These are phyloP conservation scores for Cerastis rubricosa DNA, from an alignment of 2,888 invertebrate species.

Conservation along the genomic window DNA sequence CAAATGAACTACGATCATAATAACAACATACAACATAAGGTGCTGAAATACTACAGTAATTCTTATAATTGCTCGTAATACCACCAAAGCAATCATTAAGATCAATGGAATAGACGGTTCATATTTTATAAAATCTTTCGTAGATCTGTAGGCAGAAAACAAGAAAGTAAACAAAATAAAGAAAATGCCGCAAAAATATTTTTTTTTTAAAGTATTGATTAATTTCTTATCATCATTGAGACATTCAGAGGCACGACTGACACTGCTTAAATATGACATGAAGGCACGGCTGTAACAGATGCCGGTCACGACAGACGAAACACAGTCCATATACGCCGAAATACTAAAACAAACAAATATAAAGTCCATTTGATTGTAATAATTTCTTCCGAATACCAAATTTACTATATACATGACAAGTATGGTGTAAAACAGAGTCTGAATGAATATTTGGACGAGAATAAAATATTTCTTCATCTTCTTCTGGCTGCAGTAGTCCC, in stretches of 20 bases:
- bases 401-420: neutral
- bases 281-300: conserved; percentile 2
- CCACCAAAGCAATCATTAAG: neutral
- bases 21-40: neutral
- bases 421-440: neutral
- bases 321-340: neutral
- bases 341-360: neutral
- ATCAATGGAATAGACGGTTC: no score
- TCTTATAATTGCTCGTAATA: neutral
- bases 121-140: neutral
- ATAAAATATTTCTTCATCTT: conserved; percentile 12
- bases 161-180: neutral
- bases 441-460: neutral
- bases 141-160: neutral
- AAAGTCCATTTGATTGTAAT: neutral
- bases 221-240: neutral
- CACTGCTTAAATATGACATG: conserved; percentile 4
- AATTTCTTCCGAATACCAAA: neutral
- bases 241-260: neutral
- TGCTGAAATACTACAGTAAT: neutral
- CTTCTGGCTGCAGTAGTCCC: conserved; percentile 7
- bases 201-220: neutral
- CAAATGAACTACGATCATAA: conserved; percentile 5
- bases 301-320: neutral
- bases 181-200: neutral